Conservation (phyloP, 2,888 invertebrate genomes). For the Brachyopa scutellaris region DNA sequence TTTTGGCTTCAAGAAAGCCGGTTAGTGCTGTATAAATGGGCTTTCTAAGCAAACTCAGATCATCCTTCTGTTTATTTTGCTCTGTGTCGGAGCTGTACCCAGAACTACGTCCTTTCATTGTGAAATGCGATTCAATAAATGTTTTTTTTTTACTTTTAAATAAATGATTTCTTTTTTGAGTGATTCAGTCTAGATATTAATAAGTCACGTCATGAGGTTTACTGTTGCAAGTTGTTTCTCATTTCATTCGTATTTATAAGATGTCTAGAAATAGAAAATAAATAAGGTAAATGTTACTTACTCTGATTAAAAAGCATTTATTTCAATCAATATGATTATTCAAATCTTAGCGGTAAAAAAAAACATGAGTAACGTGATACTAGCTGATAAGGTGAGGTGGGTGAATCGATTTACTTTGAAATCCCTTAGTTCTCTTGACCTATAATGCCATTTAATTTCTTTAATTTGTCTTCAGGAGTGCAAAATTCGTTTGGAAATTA, state of each 20-base stretch:
- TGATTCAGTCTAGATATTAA: conserved; percentile 28
- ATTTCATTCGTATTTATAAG: conserved; percentile 5
- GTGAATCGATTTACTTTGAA: no score
- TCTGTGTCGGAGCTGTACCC: conserved; percentile 78
- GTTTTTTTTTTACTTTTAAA: conserved; percentile 1
- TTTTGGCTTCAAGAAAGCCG: conserved; percentile 87
- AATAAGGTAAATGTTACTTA: conserved; percentile 5
- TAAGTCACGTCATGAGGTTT: conserved; percentile 28
- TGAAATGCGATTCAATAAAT: conserved; percentile 33
- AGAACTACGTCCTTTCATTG: conserved; percentile 74
- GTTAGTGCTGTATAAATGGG: conserved; percentile 87
- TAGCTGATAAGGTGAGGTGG: no score
- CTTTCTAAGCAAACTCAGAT: conserved; percentile 84
- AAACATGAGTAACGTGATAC: no score
- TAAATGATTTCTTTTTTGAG: conserved; percentile 39
- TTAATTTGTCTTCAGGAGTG: no score
- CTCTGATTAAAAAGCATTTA: background rate
- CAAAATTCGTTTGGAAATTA: no score
- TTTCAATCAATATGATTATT: no score
- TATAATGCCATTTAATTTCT: no score
- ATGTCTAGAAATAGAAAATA: conserved; percentile 15
- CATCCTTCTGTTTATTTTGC: conserved; percentile 82
- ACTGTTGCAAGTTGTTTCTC: background rate
- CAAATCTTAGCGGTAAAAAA: no score
- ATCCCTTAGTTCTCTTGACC: no score